Base-by-base conservation (phyloP, 2,797 vertebrate genomes). In the Enteromius mattozi region DNA sequence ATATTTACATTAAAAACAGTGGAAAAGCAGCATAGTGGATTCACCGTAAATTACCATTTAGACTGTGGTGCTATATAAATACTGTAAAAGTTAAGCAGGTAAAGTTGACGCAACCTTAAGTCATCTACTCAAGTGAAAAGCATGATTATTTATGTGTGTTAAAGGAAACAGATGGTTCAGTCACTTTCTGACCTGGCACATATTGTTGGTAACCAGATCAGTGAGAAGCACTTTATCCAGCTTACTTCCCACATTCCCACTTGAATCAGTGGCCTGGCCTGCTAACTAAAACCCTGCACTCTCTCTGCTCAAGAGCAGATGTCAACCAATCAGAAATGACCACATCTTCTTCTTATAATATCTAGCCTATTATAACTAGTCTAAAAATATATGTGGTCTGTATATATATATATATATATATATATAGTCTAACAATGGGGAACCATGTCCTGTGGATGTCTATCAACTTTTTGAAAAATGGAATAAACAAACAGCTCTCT, bases 201-300 rank as follows among this genome's bases (percentile, higher is more conserved):
- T 72, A 86, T 68, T 49, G 45, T 37, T 69, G 47, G 76, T 79
- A 89, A 86, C 81, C 61, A 81, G 82, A 86, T 86, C 81, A 89
- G 69, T 78, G 63, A 79, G 75, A 63, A 84, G 82, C 24, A 69
- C 80, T 85, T 89, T 77, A 89, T 86, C 86, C 86, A 87, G 86
- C 78, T 89, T 89, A 87, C 63, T 77, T 75, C 76, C 70, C 10
- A 87, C 68, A 88, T 86, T 85, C 80, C 76, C 27, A 27, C 27
- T 80, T 88, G 80, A 61, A 78, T 86, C 79, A 82, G 63, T 6
- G 21, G 54, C 71, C 69, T 69, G 77, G 61, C 42, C 78, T 72
- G 45, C 24, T 37, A 69, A 49, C 66, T 72, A 63, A 85, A 86
- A 74, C 47, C 78, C 42, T 75, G 45, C 61, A 13, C 61, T 37